Evolutionary conservation across 2,113 vertebrate species (phyloP).

Genomic region (Bathybates hornii): DNA sequence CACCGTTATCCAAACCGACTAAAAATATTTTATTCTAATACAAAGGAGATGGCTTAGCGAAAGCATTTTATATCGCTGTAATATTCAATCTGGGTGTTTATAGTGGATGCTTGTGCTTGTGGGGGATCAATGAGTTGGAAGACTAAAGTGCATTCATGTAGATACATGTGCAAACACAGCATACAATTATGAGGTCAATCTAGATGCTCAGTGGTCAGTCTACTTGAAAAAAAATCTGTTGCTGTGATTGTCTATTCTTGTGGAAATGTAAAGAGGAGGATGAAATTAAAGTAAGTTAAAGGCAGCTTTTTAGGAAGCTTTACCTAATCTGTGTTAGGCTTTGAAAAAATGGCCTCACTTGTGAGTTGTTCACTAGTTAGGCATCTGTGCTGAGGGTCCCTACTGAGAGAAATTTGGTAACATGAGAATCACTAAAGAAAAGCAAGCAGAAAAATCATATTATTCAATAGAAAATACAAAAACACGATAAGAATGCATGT

Average conservation of each 20-base stretch:
- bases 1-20: background rate
- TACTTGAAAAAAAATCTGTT: background rate
- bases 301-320: background rate
- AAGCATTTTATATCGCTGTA: background rate
- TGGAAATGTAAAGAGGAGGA: background rate
- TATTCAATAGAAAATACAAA: background rate
- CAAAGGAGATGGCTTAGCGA: background rate
- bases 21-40: background rate
- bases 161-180: constrained; percentile 1
- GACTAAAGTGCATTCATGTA: background rate
- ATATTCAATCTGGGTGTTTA: background rate
- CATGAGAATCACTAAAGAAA: background rate
- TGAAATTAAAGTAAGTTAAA: background rate
- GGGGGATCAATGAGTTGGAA: constrained; percentile 53
- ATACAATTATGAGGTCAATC: background rate
- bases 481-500: background rate
- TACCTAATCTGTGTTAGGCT: background rate
- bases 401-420: background rate
- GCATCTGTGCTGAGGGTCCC: background rate
- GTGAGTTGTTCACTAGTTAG: background rate
- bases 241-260: constrained; percentile 42
- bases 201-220: constrained; percentile 6
- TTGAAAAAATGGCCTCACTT: background rate
- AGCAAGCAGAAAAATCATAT: background rate
- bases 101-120: background rate